These are phyloP conservation scores for Nothoprocta perdicaria DNA, from an alignment of 2,113 vertebrate genomes.

Conservation along the genomic window DNA sequence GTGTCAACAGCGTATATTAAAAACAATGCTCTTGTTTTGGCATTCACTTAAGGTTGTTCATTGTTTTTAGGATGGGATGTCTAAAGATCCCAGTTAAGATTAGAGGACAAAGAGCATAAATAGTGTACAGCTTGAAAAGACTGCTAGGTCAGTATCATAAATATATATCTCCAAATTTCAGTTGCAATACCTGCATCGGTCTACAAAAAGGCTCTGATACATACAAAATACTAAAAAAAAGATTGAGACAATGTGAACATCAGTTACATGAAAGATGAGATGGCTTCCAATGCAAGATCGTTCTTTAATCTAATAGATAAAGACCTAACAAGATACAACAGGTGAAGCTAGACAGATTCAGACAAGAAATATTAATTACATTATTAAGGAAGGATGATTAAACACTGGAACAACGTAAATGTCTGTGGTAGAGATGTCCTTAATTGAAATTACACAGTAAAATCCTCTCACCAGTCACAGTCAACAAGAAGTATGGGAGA, in stretches of 20 bases:
- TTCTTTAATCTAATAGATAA: neutral
- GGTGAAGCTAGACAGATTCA: neutral
- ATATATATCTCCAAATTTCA: neutral
- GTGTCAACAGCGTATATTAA: accelerated
- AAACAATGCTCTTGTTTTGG: neutral
- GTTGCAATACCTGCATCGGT: accelerated
- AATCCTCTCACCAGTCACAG: neutral
- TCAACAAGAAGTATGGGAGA: neutral
- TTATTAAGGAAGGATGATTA: neutral
- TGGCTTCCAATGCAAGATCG: neutral
- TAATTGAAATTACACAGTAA: neutral
- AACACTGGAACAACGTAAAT: neutral
- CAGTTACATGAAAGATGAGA: neutral
- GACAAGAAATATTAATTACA: neutral
- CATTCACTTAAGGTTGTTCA: neutral
- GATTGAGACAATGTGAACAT: neutral
- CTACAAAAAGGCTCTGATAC: accelerated
- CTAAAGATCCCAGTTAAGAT: neutral
- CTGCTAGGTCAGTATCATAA: neutral
- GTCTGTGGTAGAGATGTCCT: neutral
- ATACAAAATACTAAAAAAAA: accelerated
- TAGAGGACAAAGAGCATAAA: neutral
- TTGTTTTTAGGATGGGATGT: neutral
- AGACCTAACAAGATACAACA: neutral
- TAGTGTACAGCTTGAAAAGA: neutral